Evolutionary conservation across 1,140 invertebrate genomes (phyloP), one percentile per base, ranked within the genome.

Genomic region (Muscidifurax raptorellus): DNA sequence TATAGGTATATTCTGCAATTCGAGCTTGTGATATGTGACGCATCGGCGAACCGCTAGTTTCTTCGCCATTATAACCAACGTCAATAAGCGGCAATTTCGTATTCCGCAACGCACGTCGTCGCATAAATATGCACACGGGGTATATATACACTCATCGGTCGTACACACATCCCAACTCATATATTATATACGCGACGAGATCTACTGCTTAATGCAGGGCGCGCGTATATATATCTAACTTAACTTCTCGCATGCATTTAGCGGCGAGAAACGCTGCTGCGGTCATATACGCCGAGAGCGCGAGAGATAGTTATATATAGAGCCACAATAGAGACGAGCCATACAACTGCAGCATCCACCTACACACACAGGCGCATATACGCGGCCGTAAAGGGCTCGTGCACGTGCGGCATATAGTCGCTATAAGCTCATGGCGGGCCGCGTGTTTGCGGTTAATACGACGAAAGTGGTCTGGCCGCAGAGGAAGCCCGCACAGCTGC

Each of bases 391-490:
- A 69, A 18, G 25, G 66, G 66, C 22, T 25, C 6, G 18, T 18
- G 27, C 67, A 69, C 67, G 67, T 69, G 67, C 52, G 52, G 52
- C n/a, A n/a, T 59, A 52, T 52, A 59, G 52, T 22, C n/a, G 52
- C 66, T 69, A n/a, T n/a, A 69, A 69, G 66, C 66, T 30, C 66
- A n/a, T n/a, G 52, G 52, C 52, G 52, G 52, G 66, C 66, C 66
- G 66, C 82, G 77, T 36, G 71, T 75, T 85, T 76, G 83, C 36
- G 71, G 83, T 85, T 69, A 74, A 83, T 79, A 78, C 75, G 82
- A 75, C 47, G 30, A 83, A 77, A 83, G 81, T 30, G 64, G 59
- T 32, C 71, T n/a, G 22, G 47, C 67, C 80, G 44, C 80, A 72
- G 69, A 22, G 32, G 36, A 32, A 28, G 15, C 67, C 80, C 80